Conservation (phyloP, 2,888 invertebrate species). For the Cephonodes hylas region DNA sequence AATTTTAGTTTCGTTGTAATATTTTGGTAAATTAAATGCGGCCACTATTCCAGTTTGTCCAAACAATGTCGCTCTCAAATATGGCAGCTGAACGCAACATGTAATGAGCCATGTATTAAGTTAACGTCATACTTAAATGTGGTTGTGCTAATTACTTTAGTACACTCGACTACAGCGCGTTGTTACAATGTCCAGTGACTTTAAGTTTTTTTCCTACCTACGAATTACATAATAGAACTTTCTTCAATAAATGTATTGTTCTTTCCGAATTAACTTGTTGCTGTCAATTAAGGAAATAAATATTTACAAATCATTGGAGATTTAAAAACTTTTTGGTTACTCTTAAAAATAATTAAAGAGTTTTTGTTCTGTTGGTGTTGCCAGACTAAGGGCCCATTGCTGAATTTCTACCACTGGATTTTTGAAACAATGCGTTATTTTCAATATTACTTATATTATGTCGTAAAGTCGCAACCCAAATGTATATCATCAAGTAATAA, state of each 20-base stretch:
- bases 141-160: background rate
- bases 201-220: no score
- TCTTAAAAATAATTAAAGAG: background rate
- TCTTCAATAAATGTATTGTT: background rate
- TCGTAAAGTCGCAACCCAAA: background rate
- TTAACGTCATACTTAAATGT: background rate
- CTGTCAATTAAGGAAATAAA: background rate
- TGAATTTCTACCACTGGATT: background rate
- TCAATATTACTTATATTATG: background rate
- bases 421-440: background rate
- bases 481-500: background rate
- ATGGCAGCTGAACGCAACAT: background rate
- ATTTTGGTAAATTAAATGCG: background rate
- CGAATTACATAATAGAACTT: background rate
- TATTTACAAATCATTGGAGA: background rate
- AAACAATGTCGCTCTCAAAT: background rate
- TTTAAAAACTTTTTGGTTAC: background rate
- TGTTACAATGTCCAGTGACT: background rate
- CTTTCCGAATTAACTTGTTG: background rate
- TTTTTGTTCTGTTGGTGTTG: slow-evolving; percentile 24
- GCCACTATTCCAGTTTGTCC: background rate
- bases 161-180: background rate
- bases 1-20: no score
- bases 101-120: background rate
- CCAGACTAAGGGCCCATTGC: slow-evolving; percentile 3